Conservation (phyloP, 2,797 vertebrate species). For the Enteromius treurensis region DNA sequence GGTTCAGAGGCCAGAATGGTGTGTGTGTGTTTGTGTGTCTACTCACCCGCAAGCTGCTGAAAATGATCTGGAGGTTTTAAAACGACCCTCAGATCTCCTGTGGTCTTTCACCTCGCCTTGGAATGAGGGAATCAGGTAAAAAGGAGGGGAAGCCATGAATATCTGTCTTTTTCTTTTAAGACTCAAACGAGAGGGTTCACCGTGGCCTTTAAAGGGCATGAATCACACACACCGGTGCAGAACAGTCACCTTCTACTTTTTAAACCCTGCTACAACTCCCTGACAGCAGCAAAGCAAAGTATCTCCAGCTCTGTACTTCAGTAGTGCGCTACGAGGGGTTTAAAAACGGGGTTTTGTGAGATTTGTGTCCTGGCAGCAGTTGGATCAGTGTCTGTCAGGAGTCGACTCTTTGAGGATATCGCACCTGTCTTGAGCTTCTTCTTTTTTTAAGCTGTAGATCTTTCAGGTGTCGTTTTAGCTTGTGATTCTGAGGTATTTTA, state of each 20-base stretch:
- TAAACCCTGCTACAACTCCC: conserved; percentile 17
- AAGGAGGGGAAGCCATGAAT: conserved; percentile 18
- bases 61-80: conserved; percentile 40
- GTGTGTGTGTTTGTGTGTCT: conserved; percentile 20
- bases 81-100: conserved; percentile 27
- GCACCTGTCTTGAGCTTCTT: background rate
- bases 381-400: conserved; percentile 33
- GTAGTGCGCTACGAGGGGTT: background rate
- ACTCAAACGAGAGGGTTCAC: conserved; percentile 18
- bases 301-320: background rate
- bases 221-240: conserved; percentile 25
- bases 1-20: conserved; percentile 15
- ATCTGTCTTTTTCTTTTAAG: conserved; percentile 17
- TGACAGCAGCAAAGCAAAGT: conserved; percentile 16
- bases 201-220: conserved; percentile 36
- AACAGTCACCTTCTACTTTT: conserved; percentile 36
- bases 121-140: conserved; percentile 5
- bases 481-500: background rate
- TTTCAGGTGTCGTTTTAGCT: background rate
- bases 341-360: background rate
- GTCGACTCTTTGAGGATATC: conserved; percentile 18
- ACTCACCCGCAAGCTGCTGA: conserved; percentile 10
- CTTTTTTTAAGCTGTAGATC: background rate
- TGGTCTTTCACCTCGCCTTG: conserved; percentile 40
- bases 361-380: conserved; percentile 30